Conservation (phyloP, 2,113 vertebrate species). For the Trogon surrucura region DNA sequence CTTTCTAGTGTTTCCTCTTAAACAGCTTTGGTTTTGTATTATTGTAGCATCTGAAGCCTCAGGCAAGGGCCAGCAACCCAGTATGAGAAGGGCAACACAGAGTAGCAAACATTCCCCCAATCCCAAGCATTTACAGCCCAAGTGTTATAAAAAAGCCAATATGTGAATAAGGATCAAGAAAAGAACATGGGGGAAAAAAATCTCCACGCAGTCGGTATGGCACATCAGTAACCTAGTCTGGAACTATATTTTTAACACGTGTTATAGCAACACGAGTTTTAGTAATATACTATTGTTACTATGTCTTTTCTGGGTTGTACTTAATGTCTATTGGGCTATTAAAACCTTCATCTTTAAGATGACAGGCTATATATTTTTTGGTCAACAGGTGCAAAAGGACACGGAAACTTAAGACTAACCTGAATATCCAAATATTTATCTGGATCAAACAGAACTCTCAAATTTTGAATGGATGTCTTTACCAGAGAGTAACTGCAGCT, state of each 20-base stretch:
- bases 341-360: background rate
- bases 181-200: background rate
- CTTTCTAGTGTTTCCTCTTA: background rate
- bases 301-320: background rate
- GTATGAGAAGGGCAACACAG: background rate
- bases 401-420: background rate
- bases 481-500: background rate
- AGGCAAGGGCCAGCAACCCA: background rate
- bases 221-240: background rate
- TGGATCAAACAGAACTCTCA: accelerated
- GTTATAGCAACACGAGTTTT: background rate
- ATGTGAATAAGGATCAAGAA: background rate
- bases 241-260: background rate
- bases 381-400: background rate
- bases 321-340: background rate
- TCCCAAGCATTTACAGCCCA: background rate
- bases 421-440: background rate
- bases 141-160: background rate
- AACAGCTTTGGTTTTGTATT: background rate
- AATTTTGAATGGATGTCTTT: background rate
- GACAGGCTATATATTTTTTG: background rate
- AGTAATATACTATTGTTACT: background rate
- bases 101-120: background rate
- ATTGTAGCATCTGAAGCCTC: background rate
- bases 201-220: background rate